Evolutionary conservation across 2,888 invertebrate genomes (phyloP), one percentile per base, ranked within the genome.

Genomic region (Bellardia pandia): DNA sequence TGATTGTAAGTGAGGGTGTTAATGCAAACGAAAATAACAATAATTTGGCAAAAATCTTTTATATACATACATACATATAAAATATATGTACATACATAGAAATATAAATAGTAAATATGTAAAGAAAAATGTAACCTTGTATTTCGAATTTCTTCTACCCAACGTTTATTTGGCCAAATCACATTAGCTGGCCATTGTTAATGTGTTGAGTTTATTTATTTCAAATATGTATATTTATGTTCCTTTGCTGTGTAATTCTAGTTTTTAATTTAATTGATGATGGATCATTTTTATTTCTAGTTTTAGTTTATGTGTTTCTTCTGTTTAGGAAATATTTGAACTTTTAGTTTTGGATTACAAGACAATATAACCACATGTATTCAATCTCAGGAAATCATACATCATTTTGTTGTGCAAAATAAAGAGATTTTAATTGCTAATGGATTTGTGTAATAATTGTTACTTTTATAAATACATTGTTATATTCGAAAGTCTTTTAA

Each of bases 401-500:
- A 82, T 82, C 75, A 82, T 69, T 48, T 82, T 60, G 7, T 2
- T 13, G 16, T 16, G 30, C 9, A 45, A 71, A 75, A n/a, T 51
- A 23, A 75, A 51, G 58, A 51, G 58, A 58, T 75, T 60, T 58
- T 76, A 76, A 82, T 82, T 82, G 68, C 75, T 82, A 82, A 82
- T 82, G 82, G 75, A 69, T 82, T 82, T 69, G 6, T 75, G 60
- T 76, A 4, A 48, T 76, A 69, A 30, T 68, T 69, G n/a, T 53
- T 37, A 37, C 4, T 6, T 37, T 6, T 6, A 37, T 5, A 37
- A 37, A 6, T 6, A 37, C n/a, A n/a, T n/a, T n/a, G 6, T 37
- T 71, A 13, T 37, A 5, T 37, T 16, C 2, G 9, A 9, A 16
- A 16, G 16, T 58, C 37, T 40, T 62, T 30, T 7, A n/a, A 16